These are phyloP conservation scores for Ailuropoda melanoleuca DNA, from an alignment of 2,113 vertebrate genomes.

Conservation along the genomic window DNA sequence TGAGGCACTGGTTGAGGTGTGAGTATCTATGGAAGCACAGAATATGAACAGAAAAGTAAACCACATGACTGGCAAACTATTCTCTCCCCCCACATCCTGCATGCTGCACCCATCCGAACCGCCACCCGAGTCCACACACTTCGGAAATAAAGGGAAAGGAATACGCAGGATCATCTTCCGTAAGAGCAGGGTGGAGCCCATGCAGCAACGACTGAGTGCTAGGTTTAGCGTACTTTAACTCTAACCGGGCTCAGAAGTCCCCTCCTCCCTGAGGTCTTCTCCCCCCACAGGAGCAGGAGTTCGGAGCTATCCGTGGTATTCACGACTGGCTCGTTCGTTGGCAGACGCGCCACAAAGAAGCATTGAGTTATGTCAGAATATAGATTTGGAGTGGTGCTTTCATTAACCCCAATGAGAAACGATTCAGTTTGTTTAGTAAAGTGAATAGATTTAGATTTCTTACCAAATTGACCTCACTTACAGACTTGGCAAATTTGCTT, in stretches of 20 bases:
- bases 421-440: slow-evolving; percentile 33
- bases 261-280: neutral
- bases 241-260: neutral
- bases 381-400: neutral
- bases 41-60: neutral
- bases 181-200: neutral
- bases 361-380: neutral
- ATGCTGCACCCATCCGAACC: neutral
- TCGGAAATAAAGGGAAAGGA: neutral
- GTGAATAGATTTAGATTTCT: slow-evolving; percentile 47
- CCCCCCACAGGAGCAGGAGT: neutral
- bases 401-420: neutral
- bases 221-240: neutral
- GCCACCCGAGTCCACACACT: neutral
- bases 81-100: neutral
- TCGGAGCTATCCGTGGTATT: neutral
- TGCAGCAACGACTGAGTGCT: neutral
- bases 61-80: neutral
- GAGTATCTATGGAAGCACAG: neutral
- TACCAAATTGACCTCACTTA: slow-evolving; percentile 1
- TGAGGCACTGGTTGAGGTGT: neutral
- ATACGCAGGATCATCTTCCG: neutral
- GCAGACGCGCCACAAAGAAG: neutral
- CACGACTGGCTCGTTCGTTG: neutral
- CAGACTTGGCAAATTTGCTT: slow-evolving; percentile 35